Evolutionary conservation across 37 sponge, comb jelly and placozoan genomes (phyloP).

Genomic region (Halichondria panicea): DNA sequence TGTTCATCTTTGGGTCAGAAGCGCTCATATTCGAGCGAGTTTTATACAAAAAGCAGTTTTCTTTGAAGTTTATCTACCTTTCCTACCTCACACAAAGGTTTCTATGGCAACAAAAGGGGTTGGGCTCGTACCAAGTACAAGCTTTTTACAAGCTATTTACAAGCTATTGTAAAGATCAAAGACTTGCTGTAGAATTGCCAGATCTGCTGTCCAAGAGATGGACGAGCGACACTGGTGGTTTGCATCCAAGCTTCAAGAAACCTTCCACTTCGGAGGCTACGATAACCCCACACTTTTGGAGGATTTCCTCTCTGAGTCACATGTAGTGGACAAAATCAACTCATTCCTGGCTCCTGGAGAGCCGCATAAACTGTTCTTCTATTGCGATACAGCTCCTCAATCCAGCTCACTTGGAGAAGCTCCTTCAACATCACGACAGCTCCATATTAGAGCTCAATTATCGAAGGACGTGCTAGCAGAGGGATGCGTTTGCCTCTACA

Average conservation of each 20-base stretch:
- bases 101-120: too few relatives aligned
- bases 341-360: slow-evolving; percentile 75
- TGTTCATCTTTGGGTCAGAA: too few relatives aligned
- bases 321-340: slow-evolving; percentile 79
- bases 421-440: slow-evolving; percentile 21
- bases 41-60: too few relatives aligned
- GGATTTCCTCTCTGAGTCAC: slow-evolving; percentile 84
- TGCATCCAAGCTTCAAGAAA: slow-evolving; percentile 93
- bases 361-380: slow-evolving; percentile 82
- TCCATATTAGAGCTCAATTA: slow-evolving; percentile 41
- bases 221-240: slow-evolving; percentile 97
- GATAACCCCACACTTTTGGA: slow-evolving; percentile 92
- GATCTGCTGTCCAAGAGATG: too few relatives aligned
- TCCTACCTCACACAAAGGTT: too few relatives aligned
- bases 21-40: too few relatives aligned
- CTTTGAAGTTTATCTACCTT: too few relatives aligned
- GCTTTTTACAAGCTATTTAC: too few relatives aligned
- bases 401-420: slow-evolving; percentile 12
- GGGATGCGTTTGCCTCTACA: slow-evolving; percentile 63
- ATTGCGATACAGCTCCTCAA: slow-evolving; percentile 60
- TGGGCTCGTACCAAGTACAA: too few relatives aligned
- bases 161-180: too few relatives aligned
- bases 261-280: slow-evolving; percentile 88
- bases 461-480: slow-evolving; percentile 37
- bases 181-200: too few relatives aligned